Evolutionary conservation across 2,113 vertebrate genomes (phyloP), one percentile per base, ranked within the genome.

Genomic region (Pristiophorus japonicus): DNA sequence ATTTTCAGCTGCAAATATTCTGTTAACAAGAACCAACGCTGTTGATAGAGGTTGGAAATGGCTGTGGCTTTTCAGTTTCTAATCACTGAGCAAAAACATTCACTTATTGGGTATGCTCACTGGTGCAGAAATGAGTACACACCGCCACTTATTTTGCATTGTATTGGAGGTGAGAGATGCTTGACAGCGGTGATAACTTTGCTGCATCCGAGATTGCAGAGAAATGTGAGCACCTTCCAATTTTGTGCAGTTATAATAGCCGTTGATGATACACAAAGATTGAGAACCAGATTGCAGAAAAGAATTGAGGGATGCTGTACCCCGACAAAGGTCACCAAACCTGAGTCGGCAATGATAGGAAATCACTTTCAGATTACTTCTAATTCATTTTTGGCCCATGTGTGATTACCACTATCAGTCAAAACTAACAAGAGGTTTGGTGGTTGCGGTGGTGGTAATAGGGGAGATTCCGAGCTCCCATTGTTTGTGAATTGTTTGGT

Each of bases 11-110:
- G 63, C 42, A 94, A 67, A 47, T 94, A 94, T 94, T 65, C 92
- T 45, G 22, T 94, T 94, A 67, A 94, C 92, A 94, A 94, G 92
- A 94, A 94, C 65, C 92, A 94, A 45, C 7, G 22, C 10, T 45
- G 66, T 45, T 94, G 93, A 94, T 51, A 30, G 30, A 94, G 38
- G 73, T 45, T 51, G 93, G 47, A 51, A 94, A 94, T 11, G 22
- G 66, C 45, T 70, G 93, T 73, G 93, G 93, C 42, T 73, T 94
- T 67, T 51, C 66, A 94, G 42, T 94, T 90, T 94, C 66, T 16
- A 73, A 47, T 70, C 93, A 70, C 22, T 47, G 10, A 94, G 93
- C 93, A 94, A 94, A 94, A 47, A 94, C 93, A 70, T 94, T 94
- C 93, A 94, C 93, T 94, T 70, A 51, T 70, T 94, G 66, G 92